Evolutionary conservation across 2,888 invertebrate species (phyloP).

Genomic region (Corythucha ciliata): DNA sequence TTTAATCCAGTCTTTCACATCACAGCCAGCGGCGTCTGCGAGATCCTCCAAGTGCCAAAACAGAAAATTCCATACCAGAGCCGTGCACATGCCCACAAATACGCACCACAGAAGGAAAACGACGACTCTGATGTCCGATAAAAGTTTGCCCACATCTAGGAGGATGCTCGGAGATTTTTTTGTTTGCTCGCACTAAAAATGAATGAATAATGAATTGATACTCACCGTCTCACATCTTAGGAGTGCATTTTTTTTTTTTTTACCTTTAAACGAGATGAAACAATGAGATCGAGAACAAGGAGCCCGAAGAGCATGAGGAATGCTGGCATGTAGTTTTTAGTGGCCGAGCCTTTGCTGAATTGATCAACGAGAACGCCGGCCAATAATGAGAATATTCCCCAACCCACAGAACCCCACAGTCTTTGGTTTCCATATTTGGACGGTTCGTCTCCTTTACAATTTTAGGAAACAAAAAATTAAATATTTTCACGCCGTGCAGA

Average conservation of each 20-base stretch:
- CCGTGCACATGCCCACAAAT: slow-evolving; percentile 72
- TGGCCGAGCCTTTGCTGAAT: slow-evolving; percentile 53
- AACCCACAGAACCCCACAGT: slow-evolving; percentile 80
- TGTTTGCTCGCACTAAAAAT: slow-evolving; percentile 48
- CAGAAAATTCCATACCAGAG: slow-evolving; percentile 76
- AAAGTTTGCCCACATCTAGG: slow-evolving; percentile 56
- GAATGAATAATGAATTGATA: background rate
- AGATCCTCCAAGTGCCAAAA: slow-evolving; percentile 75
- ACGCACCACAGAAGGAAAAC: slow-evolving; percentile 73
- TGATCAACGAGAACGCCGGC: slow-evolving; percentile 69
- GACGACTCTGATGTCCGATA: slow-evolving; percentile 56
- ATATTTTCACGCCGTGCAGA: background rate
- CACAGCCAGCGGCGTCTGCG: slow-evolving; percentile 43
- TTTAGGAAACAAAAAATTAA: slow-evolving; percentile 4
- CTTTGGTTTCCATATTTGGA: slow-evolving; percentile 75
- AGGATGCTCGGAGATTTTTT: slow-evolving; percentile 52
- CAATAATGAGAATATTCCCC: slow-evolving; percentile 66
- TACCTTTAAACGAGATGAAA: slow-evolving; percentile 52
- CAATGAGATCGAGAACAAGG: slow-evolving; percentile 55
- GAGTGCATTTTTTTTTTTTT: slow-evolving; percentile 8
- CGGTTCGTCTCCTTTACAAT: slow-evolving; percentile 54
- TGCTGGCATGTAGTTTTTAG: slow-evolving; percentile 68
- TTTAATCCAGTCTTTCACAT: slow-evolving; percentile 51
- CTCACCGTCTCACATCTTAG: background rate
- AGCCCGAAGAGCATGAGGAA: slow-evolving; percentile 65